Percentiles rank a stretch among this genome's conserved stretches.
Conservation (phyloP, 2,797 vertebrate genomes). For the Sebastes baramenuke region DNA sequence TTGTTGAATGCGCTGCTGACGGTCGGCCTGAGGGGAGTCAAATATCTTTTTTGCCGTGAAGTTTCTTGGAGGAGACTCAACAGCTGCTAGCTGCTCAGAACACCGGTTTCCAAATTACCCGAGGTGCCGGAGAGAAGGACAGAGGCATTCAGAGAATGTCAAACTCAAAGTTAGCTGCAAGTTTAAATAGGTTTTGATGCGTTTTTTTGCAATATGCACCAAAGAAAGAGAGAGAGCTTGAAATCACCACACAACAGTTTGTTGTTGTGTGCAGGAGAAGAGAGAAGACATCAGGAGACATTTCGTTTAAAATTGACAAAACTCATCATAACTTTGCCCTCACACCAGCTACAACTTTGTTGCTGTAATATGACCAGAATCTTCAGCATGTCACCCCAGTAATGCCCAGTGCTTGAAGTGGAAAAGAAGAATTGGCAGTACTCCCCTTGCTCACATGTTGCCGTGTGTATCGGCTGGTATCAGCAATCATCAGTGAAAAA, state of each 20-base stretch:
- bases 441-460: too few relatives aligned
- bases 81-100: conserved; percentile 50
- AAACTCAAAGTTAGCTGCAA: conserved; percentile 31
- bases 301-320: background rate
- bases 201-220: background rate
- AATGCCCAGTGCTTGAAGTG: background rate
- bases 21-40: conserved; percentile 55
- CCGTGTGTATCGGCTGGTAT: too few relatives aligned
- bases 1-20: conserved; percentile 69
- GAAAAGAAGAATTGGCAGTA: too few relatives aligned
- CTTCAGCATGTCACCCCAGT: background rate
- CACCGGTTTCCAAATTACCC: conserved; percentile 46
- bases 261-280: background rate
- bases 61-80: conserved; percentile 60
- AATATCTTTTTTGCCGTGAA: conserved; percentile 59
- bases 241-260: background rate
- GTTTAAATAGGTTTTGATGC: conserved; percentile 22
- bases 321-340: background rate
- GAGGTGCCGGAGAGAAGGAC: conserved; percentile 48
- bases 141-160: conserved; percentile 28
- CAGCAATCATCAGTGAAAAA: background rate
- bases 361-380: background rate
- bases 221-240: background rate
- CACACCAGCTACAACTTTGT: background rate
- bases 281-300: background rate